Conservation (phyloP, 2,797 vertebrate genomes). For the Nyctibius grandis region DNA sequence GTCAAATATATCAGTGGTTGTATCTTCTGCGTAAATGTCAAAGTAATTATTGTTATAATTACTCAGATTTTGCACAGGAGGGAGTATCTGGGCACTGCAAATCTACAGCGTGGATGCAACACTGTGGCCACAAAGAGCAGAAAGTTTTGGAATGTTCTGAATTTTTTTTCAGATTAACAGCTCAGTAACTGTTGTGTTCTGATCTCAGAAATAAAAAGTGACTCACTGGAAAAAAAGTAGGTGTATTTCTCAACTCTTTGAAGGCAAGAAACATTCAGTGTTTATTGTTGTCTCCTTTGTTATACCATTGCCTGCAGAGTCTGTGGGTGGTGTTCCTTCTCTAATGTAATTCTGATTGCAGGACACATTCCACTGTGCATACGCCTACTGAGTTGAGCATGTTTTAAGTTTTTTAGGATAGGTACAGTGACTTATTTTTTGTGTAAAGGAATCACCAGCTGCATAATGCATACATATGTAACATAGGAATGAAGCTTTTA, state of each 20-base stretch:
- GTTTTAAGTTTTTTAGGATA: not conserved
- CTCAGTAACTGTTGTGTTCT: not conserved
- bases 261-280: constrained; percentile 21
- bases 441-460: not conserved
- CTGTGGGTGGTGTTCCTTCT: constrained; percentile 47
- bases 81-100: not conserved
- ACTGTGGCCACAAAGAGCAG: not conserved
- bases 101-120: not conserved
- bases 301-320: constrained; percentile 13
- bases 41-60: not conserved
- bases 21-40: not conserved
- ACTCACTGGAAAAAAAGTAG: constrained; percentile 39
- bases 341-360: constrained; percentile 13
- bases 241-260: constrained; percentile 32
- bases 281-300: constrained; percentile 37
- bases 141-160: not conserved
- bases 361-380: not conserved
- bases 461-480: not conserved
- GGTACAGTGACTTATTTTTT: not conserved
- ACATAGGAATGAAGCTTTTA: not conserved
- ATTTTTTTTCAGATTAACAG: not conserved
- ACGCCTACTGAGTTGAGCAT: not conserved
- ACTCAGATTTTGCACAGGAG: not conserved
- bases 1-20: not conserved
- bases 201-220: constrained; percentile 37